Evolutionary conservation across 2,113 vertebrate genomes (phyloP), one percentile per base, ranked within the genome.

Genomic region (Neodontobutis hainanensis): DNA sequence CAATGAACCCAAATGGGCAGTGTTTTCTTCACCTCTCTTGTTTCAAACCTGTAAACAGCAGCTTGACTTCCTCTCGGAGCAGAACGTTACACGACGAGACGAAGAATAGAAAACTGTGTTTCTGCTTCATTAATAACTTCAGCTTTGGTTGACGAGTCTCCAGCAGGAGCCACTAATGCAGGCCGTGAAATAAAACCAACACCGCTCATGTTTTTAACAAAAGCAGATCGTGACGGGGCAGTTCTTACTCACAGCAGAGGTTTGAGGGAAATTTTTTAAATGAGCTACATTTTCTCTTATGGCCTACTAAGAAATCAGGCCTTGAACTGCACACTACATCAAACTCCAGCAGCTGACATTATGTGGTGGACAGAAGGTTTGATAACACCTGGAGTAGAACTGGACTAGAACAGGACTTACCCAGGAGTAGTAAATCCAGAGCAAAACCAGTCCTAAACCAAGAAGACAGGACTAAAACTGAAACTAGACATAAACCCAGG

Each of bases 61-160:
- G 76, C 73, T 89, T 82, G 86, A 81, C 89, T 86, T 90, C 90
- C 90, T 82, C 88, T 90, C 80, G 86, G 87, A 91, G 93, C 92
- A 91, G 90, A 92, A 90, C n/a, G n/a, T n/a, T n/a, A n/a, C 88
- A 92, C 85, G 90, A 85, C 84, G 80, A 82, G 64, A 83, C 77
- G 74, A 86, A 87, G 86, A 88, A 90, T 87, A 83, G 87, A 88
- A 88, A 88, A 89, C 79, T 90, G 81, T n/a, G n/a, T 91, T 91
- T 91, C 89, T 92, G 86, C 80, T 81, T 85, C 86, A 91, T 91
- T 92, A 90, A 90, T 91, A 90, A 90, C 86, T 89, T 83, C 19
- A 81, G 76, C 82, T 67, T 80, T 77, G 81, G 87, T 77, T 88
- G 90, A 84, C 66, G 46, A 86, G 78, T 83, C 83, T 87, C 85